Conservation (phyloP, 2,888 invertebrate genomes). For the Cotesia congregata region DNA sequence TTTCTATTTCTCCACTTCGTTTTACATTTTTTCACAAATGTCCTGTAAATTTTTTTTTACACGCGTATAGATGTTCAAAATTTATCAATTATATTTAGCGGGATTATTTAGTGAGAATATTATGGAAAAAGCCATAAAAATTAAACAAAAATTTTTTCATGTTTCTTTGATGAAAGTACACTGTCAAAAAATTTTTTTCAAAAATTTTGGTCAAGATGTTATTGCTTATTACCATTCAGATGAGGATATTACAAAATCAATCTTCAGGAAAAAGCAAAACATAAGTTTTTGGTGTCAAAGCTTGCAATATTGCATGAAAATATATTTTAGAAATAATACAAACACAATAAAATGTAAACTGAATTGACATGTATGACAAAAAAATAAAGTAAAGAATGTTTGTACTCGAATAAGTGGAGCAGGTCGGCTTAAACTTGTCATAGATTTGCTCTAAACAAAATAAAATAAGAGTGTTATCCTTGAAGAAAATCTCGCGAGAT, state of each 20-base stretch:
- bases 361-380: not conserved
- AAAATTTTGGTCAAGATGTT: no score
- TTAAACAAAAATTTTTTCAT: not conserved
- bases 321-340: no score
- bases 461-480: constrained; percentile 4
- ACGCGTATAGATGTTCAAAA: not conserved
- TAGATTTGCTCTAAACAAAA: constrained; percentile 7
- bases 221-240: no score
- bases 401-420: not conserved
- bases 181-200: no score
- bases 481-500: constrained; percentile 4
- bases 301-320: no score
- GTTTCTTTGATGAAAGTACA: no score
- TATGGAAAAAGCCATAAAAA: not conserved
- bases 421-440: constrained; percentile 15
- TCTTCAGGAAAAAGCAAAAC: no score
- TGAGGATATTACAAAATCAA: no score
- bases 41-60: not conserved
- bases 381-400: not conserved
- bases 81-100: not conserved
- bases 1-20: not conserved
- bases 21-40: not conserved
- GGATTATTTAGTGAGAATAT: not conserved
- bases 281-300: no score
- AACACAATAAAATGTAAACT: not conserved